Base-by-base conservation (phyloP, 2,888 invertebrate species). In the Cryptocheilus praepositus region DNA sequence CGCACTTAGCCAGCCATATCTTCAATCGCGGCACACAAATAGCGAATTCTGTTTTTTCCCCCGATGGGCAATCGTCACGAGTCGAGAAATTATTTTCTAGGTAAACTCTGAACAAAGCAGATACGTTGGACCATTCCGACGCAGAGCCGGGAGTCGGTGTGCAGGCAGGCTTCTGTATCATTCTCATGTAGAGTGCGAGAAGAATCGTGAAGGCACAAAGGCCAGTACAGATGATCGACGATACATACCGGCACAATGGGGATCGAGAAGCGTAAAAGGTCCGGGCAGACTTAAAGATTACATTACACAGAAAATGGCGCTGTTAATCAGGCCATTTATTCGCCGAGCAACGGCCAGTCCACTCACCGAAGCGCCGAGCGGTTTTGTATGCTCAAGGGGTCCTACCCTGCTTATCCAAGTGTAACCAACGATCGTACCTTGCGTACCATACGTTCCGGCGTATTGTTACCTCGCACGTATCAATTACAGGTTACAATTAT, bases 321-420 rank as follows among this genome's bases (percentile, higher is more conserved):
- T 72, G 79, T 85, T 83, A 85, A 85, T 85, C 84, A 84, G 81
- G 75, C 83, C 81, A 81, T 83, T 85, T 85, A 83, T 85, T 84
- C 83, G 79, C 73, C 68, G 70, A 63, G 72, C 67, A 70, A 68
- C 74, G 72, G 61, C 54, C 69, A 67, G 61, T 25, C 56, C 49
- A 21, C 16, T 43, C 45, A 46, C 11, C 68, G 72, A 77, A 76
- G 76, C 74, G 71, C 49, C 16, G 18, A n/a, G 18, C 2, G 68
- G 67, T 75, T 77, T 74, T 73, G 70, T 75, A 44, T 46, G 52
- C 21, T 43, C 54, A 46, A 28, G 25, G 46, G 46, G 51, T 60
- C 65, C 58, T 67, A 36, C 36, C 36, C 36, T 25, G 53, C 60
- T 13, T 62, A 70, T 66, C 72, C 76, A 79, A 66, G 15, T 46